Percentiles rank a stretch among this genome's conserved stretches.
These are phyloP conservation scores for Lasiurus borealis DNA, from an alignment of 2,113 vertebrate species.

Conservation along the genomic window DNA sequence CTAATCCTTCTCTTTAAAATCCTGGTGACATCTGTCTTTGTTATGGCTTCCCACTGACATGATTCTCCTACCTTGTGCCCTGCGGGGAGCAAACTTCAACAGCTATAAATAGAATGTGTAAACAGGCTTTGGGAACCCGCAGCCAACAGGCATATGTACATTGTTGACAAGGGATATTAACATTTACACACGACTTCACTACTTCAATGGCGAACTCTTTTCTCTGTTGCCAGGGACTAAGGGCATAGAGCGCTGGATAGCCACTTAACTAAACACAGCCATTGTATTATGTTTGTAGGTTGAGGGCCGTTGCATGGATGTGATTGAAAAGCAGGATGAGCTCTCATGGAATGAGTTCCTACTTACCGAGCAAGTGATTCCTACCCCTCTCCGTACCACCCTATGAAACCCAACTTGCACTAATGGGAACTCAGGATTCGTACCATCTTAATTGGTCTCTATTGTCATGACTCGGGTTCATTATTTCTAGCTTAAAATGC, in stretches of 20 bases:
- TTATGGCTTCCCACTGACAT: background rate
- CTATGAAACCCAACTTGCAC: background rate
- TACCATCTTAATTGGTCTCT: background rate
- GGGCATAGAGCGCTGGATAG: background rate
- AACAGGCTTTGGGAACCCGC: background rate
- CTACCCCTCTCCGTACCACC: background rate
- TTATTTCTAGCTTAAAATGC: constrained; percentile 24
- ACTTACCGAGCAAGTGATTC: background rate
- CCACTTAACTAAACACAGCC: background rate
- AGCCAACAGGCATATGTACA: fast-evolving
- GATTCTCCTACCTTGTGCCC: background rate
- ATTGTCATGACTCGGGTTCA: background rate
- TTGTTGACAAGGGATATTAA: no score
- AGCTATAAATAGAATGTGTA: background rate
- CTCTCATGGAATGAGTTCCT: background rate
- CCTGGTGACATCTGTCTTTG: background rate
- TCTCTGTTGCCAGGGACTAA: background rate
- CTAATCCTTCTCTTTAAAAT: constrained; percentile 6
- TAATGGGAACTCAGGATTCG: background rate
- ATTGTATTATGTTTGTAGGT: background rate
- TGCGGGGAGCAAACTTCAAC: background rate
- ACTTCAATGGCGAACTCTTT: background rate
- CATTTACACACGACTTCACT: background rate
- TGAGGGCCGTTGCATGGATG: background rate
- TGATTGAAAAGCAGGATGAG: background rate